A percentile compares a stretch with the other conserved stretches of the same genome.
phyloP scores from a whole-genome alignment of 2,113 vertebrate species.

The Pseudorhombus dupliciocellatus region DNA sequence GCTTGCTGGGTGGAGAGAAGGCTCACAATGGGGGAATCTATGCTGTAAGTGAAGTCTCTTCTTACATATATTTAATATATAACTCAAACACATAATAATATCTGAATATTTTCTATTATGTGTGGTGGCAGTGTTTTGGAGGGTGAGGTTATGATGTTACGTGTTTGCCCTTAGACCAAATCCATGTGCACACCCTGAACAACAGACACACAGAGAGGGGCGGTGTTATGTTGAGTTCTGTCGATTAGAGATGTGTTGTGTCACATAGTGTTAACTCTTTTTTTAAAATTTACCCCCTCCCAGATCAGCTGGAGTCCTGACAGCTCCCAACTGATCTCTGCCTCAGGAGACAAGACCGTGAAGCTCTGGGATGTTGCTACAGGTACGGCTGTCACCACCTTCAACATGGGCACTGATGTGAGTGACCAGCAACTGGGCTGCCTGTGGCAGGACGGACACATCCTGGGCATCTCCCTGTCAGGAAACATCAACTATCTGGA shows the following conservation, averaged over 20 bases:
- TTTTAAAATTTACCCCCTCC: not conserved
- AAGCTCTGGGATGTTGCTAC: slow-evolving; percentile 93
- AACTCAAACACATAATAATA: not conserved
- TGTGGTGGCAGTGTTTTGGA: too few species aligned
- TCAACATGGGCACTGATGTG: slow-evolving; percentile 89
- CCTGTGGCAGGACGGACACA: slow-evolving; percentile 93
- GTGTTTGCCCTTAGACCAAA: too few species aligned
- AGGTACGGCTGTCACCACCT: slow-evolving; percentile 87
- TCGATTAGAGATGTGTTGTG: not conserved
- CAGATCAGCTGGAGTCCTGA: slow-evolving; percentile 92
- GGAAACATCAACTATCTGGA: slow-evolving; percentile 99
- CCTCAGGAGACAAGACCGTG: slow-evolving; percentile 95
- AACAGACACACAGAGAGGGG: not conserved
- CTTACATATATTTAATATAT: not conserved
- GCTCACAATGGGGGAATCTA: slow-evolving; percentile 96
- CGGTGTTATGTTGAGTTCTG: not conserved
- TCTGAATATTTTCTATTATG: too few species aligned
- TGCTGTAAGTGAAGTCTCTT: slow-evolving; percentile 84
- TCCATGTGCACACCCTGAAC: not conserved
- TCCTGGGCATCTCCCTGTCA: slow-evolving; percentile 91
- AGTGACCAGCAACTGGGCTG: slow-evolving; percentile 97
- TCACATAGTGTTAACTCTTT: not conserved
- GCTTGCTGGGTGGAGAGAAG: slow-evolving; percentile 86
- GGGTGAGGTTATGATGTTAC: too few species aligned
- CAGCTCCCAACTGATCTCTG: slow-evolving; percentile 90